These are phyloP conservation scores for Polymixis lichenea DNA, from an alignment of 2,888 invertebrate genomes.

Conservation along the genomic window DNA sequence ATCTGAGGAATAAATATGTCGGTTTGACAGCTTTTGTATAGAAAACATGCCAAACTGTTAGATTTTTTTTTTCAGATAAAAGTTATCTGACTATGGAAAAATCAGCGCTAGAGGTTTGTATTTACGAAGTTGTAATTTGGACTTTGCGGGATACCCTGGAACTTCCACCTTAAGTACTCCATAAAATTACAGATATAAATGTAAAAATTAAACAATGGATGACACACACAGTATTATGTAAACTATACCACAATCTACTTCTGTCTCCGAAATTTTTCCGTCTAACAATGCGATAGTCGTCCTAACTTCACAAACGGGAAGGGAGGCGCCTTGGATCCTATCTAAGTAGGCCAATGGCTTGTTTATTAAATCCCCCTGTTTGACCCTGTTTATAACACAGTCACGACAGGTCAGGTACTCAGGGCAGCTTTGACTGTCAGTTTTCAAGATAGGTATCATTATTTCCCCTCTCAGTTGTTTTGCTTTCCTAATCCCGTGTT, in stretches of 20 bases:
- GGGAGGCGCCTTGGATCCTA: slow-evolving; percentile 73
- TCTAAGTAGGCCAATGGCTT: slow-evolving; percentile 76
- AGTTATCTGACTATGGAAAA: too few relatives aligned
- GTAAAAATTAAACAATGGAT: not conserved
- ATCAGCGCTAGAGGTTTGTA: too few relatives aligned
- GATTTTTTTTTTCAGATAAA: too few relatives aligned
- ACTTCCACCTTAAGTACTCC: not conserved
- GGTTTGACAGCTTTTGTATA: too few relatives aligned
- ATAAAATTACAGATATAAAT: not conserved
- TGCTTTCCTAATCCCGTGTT: not conserved
- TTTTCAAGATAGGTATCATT: slow-evolving; percentile 39
- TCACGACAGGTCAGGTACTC: slow-evolving; percentile 61
- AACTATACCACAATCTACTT: not conserved
- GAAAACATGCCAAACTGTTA: too few relatives aligned
- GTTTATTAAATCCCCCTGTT: slow-evolving; percentile 74
- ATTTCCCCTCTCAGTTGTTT: slow-evolving; percentile 8
- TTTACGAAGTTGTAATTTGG: too few relatives aligned
- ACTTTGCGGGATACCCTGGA: too few relatives aligned
- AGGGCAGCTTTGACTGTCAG: slow-evolving; percentile 29
- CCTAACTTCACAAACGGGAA: slow-evolving; percentile 63
- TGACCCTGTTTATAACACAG: slow-evolving; percentile 71
- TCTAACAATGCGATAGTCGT: slow-evolving; percentile 49
- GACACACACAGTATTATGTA: slow-evolving; percentile 3
- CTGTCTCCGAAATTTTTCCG: slow-evolving; percentile 14
- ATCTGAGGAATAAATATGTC: too few relatives aligned